phyloP scores from a whole-genome alignment of 2,797 vertebrate genomes.

The Varecia variegata region DNA sequence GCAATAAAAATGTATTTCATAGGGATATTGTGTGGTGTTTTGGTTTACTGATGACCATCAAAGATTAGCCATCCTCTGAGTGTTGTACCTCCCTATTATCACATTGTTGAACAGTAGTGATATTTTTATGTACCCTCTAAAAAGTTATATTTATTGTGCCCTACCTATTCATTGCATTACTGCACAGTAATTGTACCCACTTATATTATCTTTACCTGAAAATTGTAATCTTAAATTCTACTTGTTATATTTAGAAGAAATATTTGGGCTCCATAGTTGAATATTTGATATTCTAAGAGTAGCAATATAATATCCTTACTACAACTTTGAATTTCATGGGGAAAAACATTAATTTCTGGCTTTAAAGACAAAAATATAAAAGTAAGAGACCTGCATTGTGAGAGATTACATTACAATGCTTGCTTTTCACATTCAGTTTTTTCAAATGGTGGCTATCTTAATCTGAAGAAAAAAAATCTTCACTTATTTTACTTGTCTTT shows the following conservation, averaged over 20 bases:
- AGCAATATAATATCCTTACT: neutral
- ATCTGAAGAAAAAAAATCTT: neutral
- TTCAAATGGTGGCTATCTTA: neutral
- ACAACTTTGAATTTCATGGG: slow-evolving; percentile 14
- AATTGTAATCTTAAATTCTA: slow-evolving; percentile 13
- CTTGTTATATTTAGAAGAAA: neutral
- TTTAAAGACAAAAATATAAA: neutral
- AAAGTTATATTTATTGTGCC: neutral
- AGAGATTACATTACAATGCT: neutral
- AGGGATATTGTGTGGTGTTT: neutral
- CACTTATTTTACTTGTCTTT: slow-evolving; percentile 19
- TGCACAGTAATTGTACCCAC: neutral
- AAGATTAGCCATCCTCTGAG: neutral
- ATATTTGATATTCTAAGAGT: neutral
- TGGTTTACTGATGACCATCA: neutral
- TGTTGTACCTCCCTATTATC: neutral
- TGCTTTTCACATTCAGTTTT: neutral
- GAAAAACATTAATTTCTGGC: neutral
- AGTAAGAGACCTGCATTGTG: neutral
- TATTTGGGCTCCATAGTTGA: neutral
- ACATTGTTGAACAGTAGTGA: neutral
- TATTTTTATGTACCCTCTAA: neutral
- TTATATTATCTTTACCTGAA: neutral
- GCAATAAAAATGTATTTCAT: neutral
- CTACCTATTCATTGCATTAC: neutral